Percentiles rank a stretch among this genome's conserved stretches.
Evolutionary conservation across 1,140 invertebrate genomes (phyloP).

Genomic region (Cylas formicarius): DNA sequence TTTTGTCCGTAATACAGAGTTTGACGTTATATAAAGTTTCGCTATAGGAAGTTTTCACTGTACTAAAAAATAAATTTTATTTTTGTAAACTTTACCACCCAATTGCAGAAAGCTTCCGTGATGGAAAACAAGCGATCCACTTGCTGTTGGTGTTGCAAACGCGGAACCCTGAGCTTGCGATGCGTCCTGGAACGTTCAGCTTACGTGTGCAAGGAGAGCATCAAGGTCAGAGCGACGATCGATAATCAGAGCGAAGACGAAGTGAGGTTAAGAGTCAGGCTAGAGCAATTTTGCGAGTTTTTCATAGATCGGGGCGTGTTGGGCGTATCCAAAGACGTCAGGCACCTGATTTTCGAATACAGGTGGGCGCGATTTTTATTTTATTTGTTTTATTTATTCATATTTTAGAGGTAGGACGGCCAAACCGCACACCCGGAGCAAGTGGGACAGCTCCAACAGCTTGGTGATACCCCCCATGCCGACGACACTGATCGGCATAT

Average conservation of each 20-base stretch:
- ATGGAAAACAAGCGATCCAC: constrained; percentile 61
- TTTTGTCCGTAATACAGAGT: too few relatives aligned
- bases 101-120: constrained; percentile 64
- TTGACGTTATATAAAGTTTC: too few relatives aligned
- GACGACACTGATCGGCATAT: constrained; percentile 66
- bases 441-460: constrained; percentile 60
- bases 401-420: constrained; percentile 53
- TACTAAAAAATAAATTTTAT: constrained; percentile 10
- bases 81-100: too few relatives aligned
- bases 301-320: constrained; percentile 75
- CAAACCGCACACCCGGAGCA: constrained; percentile 51
- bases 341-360: constrained; percentile 68
- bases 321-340: constrained; percentile 64
- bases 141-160: constrained; percentile 70
- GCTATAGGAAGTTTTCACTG: too few relatives aligned
- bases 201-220: constrained; percentile 74
- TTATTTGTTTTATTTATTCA: constrained; percentile 5
- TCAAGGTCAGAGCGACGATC: constrained; percentile 67
- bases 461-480: constrained; percentile 73
- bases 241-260: constrained; percentile 73
- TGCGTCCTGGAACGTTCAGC: constrained; percentile 67
- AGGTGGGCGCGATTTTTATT: constrained; percentile 28
- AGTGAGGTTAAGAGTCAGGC: constrained; percentile 59
- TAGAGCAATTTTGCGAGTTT: constrained; percentile 75
- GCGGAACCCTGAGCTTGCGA: constrained; percentile 61